Base-by-base conservation (phyloP, 2,888 invertebrate species). In the Rhogogaster chlorosoma region DNA sequence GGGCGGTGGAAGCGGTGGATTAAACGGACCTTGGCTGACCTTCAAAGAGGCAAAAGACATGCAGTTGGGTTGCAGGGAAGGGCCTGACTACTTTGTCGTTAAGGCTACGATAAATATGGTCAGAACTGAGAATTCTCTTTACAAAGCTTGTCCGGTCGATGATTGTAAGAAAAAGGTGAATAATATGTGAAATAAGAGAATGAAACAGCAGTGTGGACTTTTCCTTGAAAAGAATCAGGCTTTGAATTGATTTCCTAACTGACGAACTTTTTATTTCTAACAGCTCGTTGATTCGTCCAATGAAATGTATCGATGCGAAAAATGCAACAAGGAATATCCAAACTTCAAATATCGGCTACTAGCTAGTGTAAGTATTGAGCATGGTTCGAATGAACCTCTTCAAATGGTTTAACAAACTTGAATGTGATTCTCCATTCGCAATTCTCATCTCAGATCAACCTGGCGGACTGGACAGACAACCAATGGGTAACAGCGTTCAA, bases 401-500 rank as follows among this genome's bases (percentile, higher is more conserved):
- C 6, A 45, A 15, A 45, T 15, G 6, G 53, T 53, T 5, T 53
- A n/a, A 53, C 6, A n/a, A n/a, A n/a, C n/a, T 7, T n/a, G 53
- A 38, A 38, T 32, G 67, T 67, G 4, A 32, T 42, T 26, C 10
- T n/a, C 26, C 32, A 77, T 78, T 53, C 86, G 22, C 64, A 83
- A 57, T 70, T 57, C 80, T 86, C 87, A 87, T 92, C 93, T 22
- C 92, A 98, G 98, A 95, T 97, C 88, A 97, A 96, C 91, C 95
- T 99, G 84, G 97, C 97, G 0, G 99, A 99, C 93, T 97, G 96
- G 93, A 97, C 98, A 1, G 98, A 97, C 82, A 97, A 97, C 93
- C 96, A 97, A 88, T 99, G 99, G 97, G 96, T 97, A 10, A 99
- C 98, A 1, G 96, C 97, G 87, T 99, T 99, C 94, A 97, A 96